phyloP scores from a whole-genome alignment of 1,140 invertebrate species.

The Bacillus rossius region DNA sequence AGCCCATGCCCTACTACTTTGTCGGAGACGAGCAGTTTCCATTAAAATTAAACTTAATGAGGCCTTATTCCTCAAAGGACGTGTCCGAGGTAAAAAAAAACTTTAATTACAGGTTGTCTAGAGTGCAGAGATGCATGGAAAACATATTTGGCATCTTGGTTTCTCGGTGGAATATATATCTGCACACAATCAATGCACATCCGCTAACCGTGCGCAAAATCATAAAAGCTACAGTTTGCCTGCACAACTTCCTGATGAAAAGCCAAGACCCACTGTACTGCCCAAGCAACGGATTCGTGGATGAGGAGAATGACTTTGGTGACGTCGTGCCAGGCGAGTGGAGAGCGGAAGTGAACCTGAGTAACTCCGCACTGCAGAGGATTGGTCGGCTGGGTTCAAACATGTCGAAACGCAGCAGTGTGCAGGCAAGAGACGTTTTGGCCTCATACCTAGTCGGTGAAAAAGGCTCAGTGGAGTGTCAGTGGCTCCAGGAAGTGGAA shows the following conservation, averaged over 20 bases:
- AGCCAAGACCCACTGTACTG: neutral
- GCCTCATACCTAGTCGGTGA: too few species aligned
- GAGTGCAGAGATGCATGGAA: conserved; percentile 39
- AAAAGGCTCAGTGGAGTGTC: too few species aligned
- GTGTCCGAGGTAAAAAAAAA: conserved; percentile 25
- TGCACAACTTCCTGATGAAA: conserved; percentile 1
- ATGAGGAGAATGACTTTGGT: too few species aligned
- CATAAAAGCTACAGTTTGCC: neutral
- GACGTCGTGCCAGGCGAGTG: too few species aligned
- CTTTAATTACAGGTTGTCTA: conserved; percentile 38
- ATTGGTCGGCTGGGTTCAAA: too few species aligned
- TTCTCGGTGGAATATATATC: conserved; percentile 18
- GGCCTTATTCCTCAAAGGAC: conserved; percentile 27
- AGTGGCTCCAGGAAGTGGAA: too few species aligned
- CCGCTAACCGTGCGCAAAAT: neutral
- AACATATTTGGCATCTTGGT: conserved; percentile 40
- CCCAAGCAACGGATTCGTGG: too few species aligned
- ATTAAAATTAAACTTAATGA: conserved; percentile 28
- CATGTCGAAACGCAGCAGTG: too few species aligned
- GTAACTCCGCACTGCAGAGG: too few species aligned
- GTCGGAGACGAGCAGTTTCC: conserved; percentile 34
- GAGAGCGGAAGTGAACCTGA: too few species aligned
- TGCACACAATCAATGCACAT: neutral
- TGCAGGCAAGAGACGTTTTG: too few species aligned
- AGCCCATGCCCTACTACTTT: conserved; percentile 23